Evolutionary conservation across 1,140 invertebrate genomes (phyloP).

Genomic region (Dolichoris vasculosae): DNA sequence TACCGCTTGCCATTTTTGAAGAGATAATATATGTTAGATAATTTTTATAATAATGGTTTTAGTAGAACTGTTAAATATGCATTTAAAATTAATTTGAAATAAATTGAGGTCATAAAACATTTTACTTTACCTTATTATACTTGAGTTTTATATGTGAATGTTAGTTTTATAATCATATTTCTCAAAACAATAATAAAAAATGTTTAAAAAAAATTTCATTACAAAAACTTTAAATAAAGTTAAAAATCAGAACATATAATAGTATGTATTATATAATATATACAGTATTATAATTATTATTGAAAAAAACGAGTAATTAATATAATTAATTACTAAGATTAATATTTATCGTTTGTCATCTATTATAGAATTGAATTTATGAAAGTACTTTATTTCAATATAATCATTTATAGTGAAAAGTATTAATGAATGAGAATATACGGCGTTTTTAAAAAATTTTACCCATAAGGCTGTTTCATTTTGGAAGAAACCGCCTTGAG

Average conservation of each 20-base stretch:
- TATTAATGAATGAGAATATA: conserved; percentile 12
- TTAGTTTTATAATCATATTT: background rate
- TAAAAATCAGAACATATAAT: background rate
- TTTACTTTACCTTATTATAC: too few species aligned
- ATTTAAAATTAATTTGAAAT: too few species aligned
- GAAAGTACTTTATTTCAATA: background rate
- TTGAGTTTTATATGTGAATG: background rate
- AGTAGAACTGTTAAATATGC: too few species aligned
- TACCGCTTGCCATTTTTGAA: background rate
- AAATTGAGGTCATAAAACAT: too few species aligned
- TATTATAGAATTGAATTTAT: background rate
- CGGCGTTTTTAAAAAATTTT: background rate
- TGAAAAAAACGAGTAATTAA: background rate
- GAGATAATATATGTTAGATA: background rate
- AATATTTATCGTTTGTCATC: conserved; percentile 6
- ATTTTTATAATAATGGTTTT: too few species aligned
- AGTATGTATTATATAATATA: background rate
- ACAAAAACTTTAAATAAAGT: background rate
- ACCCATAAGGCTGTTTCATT: conserved; percentile 3
- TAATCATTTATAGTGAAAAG: conserved; percentile 33
- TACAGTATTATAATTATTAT: background rate
- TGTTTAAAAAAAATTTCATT: background rate
- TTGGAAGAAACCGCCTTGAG: conserved; percentile 12
- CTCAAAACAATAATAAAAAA: background rate
- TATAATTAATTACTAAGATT: background rate